phyloP scores from a whole-genome alignment of 2,797 vertebrate species.

The Chaetophractus vellerosus region DNA sequence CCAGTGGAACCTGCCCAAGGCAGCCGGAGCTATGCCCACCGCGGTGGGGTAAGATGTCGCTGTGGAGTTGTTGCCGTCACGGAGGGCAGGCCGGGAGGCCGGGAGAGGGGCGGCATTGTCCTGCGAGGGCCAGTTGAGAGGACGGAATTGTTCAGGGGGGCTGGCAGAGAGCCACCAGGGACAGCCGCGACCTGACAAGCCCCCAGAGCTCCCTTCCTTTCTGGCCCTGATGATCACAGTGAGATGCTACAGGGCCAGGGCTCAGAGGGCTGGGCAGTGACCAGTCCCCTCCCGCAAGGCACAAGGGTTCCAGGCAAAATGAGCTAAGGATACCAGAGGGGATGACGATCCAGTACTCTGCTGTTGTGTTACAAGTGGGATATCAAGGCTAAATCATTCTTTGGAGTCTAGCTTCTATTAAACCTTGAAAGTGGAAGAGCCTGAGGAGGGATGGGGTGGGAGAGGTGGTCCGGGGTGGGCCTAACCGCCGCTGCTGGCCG shows the following conservation, averaged over 20 bases:
- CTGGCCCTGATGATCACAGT: not conserved
- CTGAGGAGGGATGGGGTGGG: not conserved
- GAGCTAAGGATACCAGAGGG: not conserved
- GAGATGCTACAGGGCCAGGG: not conserved
- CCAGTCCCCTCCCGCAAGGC: not conserved
- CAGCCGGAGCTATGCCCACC: not conserved
- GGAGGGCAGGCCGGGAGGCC: not conserved
- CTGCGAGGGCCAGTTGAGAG: no score
- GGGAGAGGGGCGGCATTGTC: not conserved
- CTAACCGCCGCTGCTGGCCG: conserved; percentile 30
- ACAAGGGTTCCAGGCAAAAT: not conserved
- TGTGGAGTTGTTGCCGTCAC: not conserved
- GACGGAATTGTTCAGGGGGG: not conserved
- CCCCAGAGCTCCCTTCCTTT: not conserved
- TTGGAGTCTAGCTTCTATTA: not conserved
- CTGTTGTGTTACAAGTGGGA: not conserved
- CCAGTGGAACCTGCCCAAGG: not conserved
- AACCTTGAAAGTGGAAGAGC: not conserved
- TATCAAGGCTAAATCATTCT: not conserved
- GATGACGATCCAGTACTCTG: not conserved
- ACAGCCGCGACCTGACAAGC: not conserved
- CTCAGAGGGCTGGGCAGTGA: no score
- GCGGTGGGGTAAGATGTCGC: not conserved
- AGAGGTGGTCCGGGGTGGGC: not conserved
- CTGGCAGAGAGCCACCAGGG: not conserved